A percentile compares a stretch with the other conserved stretches of the same genome.
phyloP scores from a whole-genome alignment of 1,140 invertebrate genomes.

The Cotesia glomerata region DNA sequence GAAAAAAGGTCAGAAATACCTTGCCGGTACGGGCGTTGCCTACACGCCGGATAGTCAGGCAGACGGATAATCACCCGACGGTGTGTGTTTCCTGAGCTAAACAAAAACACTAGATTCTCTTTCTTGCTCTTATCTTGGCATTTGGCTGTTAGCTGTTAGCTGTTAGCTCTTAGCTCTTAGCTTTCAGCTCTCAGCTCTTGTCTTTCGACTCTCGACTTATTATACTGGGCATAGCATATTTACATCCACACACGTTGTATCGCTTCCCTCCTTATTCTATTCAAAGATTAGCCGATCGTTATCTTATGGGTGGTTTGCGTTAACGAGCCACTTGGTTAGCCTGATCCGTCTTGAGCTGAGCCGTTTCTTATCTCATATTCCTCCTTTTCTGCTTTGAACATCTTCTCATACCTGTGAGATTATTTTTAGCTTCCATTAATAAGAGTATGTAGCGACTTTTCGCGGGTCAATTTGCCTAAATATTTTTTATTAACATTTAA shows the following conservation, averaged over 20 bases:
- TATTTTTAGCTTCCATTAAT: background rate
- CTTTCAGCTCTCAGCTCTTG: no score
- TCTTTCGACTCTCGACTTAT: no score
- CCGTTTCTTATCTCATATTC: slow-evolving; percentile 35
- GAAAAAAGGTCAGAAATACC: slow-evolving; percentile 19
- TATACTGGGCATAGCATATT: no score
- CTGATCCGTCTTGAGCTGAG: slow-evolving; percentile 34
- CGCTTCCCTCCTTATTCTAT: slow-evolving; percentile 8
- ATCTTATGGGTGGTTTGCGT: slow-evolving; percentile 46
- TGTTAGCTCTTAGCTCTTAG: background rate
- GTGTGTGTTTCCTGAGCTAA: slow-evolving; percentile 26
- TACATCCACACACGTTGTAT: background rate
- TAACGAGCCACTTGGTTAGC: slow-evolving; percentile 44
- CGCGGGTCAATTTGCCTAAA: no score
- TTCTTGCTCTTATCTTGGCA: background rate
- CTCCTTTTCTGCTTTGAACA: slow-evolving; percentile 24
- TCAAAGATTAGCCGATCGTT: slow-evolving; percentile 50
- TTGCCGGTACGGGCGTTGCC: slow-evolving; percentile 6
- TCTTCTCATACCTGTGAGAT: slow-evolving; percentile 8
- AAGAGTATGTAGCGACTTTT: background rate
- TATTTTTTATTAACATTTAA: background rate
- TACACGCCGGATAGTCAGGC: slow-evolving; percentile 23
- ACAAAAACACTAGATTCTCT: slow-evolving; percentile 38
- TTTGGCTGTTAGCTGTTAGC: background rate
- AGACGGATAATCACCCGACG: slow-evolving; percentile 39